These are phyloP conservation scores for Nannobrachium achirus DNA, from an alignment of 2,113 vertebrate genomes.

Conservation along the genomic window DNA sequence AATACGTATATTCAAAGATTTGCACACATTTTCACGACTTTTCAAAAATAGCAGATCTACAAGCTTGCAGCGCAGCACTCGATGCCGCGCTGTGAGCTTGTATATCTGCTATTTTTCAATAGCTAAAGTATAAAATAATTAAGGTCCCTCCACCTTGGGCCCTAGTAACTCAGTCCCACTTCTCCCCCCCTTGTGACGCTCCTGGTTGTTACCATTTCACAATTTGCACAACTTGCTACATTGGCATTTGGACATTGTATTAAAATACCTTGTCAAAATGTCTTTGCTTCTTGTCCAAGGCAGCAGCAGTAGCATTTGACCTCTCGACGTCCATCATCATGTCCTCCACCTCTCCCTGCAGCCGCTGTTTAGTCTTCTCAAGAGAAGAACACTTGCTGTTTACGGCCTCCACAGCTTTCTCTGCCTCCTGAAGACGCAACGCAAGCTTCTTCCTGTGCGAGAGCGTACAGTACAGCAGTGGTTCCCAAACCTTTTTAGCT, in stretches of 20 bases:
- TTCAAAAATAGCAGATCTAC: no score
- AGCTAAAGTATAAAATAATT: no score
- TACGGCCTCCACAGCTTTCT: conserved; percentile 64
- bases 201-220: background rate
- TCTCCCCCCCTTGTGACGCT: no score
- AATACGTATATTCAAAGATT: no score
- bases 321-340: conserved; percentile 59
- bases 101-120: no score
- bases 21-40: no score
- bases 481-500: no score
- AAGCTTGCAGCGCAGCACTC: no score
- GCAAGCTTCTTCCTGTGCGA: conserved; percentile 67
- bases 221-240: background rate
- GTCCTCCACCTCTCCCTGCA: conserved; percentile 67
- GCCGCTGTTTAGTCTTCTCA: conserved; percentile 73
- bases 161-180: no score
- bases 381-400: conserved; percentile 72
- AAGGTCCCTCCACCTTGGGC: no score
- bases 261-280: conserved; percentile 13
- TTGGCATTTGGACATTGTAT: background rate
- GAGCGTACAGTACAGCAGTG: conserved; percentile 29
- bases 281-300: conserved; percentile 16
- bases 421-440: conserved; percentile 71
- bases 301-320: conserved; percentile 45
- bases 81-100: no score